These are phyloP conservation scores for Hemaris fuciformis DNA, from an alignment of 2,888 invertebrate genomes.

Conservation along the genomic window DNA sequence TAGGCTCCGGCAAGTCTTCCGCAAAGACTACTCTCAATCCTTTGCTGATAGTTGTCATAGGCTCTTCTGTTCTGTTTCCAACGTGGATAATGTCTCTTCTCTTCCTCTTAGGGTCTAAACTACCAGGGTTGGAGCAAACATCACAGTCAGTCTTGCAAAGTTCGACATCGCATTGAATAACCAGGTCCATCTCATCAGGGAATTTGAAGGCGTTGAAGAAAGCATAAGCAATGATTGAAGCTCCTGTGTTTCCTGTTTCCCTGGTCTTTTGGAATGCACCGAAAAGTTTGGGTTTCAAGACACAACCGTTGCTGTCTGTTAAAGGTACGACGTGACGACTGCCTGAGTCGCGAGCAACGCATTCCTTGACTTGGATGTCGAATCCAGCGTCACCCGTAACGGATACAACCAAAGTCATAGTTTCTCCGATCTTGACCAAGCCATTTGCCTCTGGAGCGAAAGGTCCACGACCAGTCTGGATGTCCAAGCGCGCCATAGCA, in stretches of 20 bases:
- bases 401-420: slow-evolving; percentile 90
- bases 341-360: slow-evolving; percentile 86
- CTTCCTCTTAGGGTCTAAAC: slow-evolving; percentile 74
- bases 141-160: slow-evolving; percentile 90
- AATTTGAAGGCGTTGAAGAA: slow-evolving; percentile 92
- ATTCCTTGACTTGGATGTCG: slow-evolving; percentile 89
- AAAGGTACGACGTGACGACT: slow-evolving; percentile 84
- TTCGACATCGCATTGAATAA: slow-evolving; percentile 91
- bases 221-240: slow-evolving; percentile 88
- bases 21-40: slow-evolving; percentile 85
- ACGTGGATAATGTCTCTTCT: slow-evolving; percentile 69
- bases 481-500: slow-evolving; percentile 88
- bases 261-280: slow-evolving; percentile 91
- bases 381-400: slow-evolving; percentile 90
- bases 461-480: slow-evolving; percentile 89
- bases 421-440: slow-evolving; percentile 90
- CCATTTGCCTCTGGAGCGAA: slow-evolving; percentile 89
- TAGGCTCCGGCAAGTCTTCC: slow-evolving; percentile 81
- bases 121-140: slow-evolving; percentile 85
- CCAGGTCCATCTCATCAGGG: slow-evolving; percentile 91
- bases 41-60: slow-evolving; percentile 84
- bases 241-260: slow-evolving; percentile 87
- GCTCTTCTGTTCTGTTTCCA: slow-evolving; percentile 77
- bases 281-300: slow-evolving; percentile 89
- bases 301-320: slow-evolving; percentile 89